Evolutionary conservation across 1,140 invertebrate genomes (phyloP), one percentile per base, ranked within the genome.

Genomic region (Leptinotarsa lineolata): DNA sequence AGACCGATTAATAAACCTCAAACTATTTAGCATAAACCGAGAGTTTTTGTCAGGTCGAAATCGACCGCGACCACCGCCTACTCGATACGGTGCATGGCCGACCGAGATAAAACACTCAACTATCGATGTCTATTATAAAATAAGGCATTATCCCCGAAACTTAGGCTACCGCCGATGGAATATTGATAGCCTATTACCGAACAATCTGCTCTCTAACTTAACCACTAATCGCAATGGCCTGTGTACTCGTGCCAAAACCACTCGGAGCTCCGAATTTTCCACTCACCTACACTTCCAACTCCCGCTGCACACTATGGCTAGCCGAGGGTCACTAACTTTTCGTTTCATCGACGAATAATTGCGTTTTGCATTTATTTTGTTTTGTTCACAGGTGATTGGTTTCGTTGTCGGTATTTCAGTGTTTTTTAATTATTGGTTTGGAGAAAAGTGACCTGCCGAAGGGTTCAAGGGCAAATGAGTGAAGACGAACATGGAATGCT

Each of bases 51-150:
- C n/a, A 54, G 16, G n/a, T 54, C 48, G 48, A 54, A 15, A 15
- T 15, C 48, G 48, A 54, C 48, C 15, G n/a, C 61, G 4, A 12
- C 16, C 13, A 20, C 20, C 24, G 15, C 15, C 61, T 15, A 21
- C 15, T 12, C 61, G 13, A 63, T 20, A 20, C 21, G n/a, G n/a
- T 63, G 61, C 61, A 63, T 63, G 61, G 20, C 61, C 61, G 13
- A 30, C 24, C 61, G 61, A 63, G 61, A 63, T 63, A 63, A 63
- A 63, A 63, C 61, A 30, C 61, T 63, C 61, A 15, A 63, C 61
- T 63, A 63, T 63, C 61, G 61, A 63, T 63, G 61, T 63, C 61
- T 63, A 63, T 63, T 30, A 63, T 63, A 63, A 63, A 63, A 63
- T 63, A 30, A 63, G 61, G 61, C 11, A 63, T 63, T 63, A 63